Percentiles rank a stretch among this genome's conserved stretches.
Conservation (phyloP, 2,888 invertebrate genomes). For the Ecliptopera silaceata region DNA sequence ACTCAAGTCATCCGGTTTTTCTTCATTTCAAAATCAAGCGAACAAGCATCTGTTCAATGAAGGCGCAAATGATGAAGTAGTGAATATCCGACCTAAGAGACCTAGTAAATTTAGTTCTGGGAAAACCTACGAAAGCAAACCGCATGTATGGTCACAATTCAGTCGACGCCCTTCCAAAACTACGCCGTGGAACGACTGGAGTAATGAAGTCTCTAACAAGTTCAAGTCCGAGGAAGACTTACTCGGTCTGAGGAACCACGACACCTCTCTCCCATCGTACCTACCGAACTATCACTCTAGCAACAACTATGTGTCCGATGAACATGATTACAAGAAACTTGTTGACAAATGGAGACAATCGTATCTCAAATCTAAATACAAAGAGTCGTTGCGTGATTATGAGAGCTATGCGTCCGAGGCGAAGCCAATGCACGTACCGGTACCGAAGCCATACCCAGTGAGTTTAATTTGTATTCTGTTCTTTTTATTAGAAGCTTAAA, state of each 20-base stretch:
- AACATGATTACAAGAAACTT: conserved; percentile 65
- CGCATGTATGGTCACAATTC: conserved; percentile 53
- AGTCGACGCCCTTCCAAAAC: conserved; percentile 56
- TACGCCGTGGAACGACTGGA: conserved; percentile 60
- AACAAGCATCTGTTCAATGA: conserved; percentile 54
- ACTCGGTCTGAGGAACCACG: conserved; percentile 69
- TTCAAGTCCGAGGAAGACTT: conserved; percentile 77
- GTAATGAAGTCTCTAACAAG: conserved; percentile 48
- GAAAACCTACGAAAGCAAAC: conserved; percentile 54
- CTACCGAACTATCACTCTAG: conserved; percentile 58
- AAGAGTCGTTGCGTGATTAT: conserved; percentile 61
- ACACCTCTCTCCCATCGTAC: conserved; percentile 67
- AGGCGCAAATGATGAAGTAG: conserved; percentile 57
- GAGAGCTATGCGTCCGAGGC: conserved; percentile 67
- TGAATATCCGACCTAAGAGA: conserved; percentile 65
- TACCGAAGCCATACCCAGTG: conserved; percentile 75
- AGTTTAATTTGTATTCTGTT: conserved; percentile 43
- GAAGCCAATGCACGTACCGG: conserved; percentile 66
- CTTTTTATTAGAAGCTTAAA: conserved; percentile 32
- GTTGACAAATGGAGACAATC: conserved; percentile 75
- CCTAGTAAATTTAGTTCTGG: conserved; percentile 51
- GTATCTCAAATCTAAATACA: conserved; percentile 69
- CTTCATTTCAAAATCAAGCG: conserved; percentile 53
- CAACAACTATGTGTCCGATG: conserved; percentile 51
- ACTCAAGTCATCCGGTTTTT: conserved; percentile 59